Base-by-base conservation (phyloP, 2,113 vertebrate species). In the Acanthochromis polyacanthus region DNA sequence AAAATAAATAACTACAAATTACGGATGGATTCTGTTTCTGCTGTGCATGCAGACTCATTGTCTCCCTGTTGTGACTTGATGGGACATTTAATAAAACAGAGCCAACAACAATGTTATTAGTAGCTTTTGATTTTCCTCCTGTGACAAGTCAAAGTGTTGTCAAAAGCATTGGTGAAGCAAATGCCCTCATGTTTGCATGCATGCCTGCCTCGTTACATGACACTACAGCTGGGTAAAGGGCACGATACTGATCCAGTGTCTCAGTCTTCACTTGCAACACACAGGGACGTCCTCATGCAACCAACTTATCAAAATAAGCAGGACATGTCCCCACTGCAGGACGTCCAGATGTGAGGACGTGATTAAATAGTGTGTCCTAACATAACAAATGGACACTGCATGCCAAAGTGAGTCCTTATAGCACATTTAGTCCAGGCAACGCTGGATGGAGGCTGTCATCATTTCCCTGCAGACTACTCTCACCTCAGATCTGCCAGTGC, bases 401-500 rank as follows among this genome's bases (percentile, higher is more conserved):
- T 32, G 10, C 11, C 61, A 40, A 2, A 23, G 25, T 17, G 20
- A 32, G 40, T 51, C 51, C 53, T 69, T 72, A 14, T 4, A 58
- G 48, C 12, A 36, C 17, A 17, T 43, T 46, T 4, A 46, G 14
- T 38, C 7, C 25, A 15, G 30, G 20, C 51, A 30, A 32, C 30
- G 38, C 36, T 70, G 22, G 10, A 57, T 28, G 22, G 14, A 50
- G 17, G 25, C 15, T 32, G 16, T 22, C 19, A 32, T 10, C 4
- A 5, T 0, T 25, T 28, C 28, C 12, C 36, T 85, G 22, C 23
- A 63, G 61, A 59, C 60, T 75, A 74, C 25, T 59, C 12, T 52
- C 66, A 58, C 43, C 74, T 75, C 43, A 58, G 70, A n/a, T 51
- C 51, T 74, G 73, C 0, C 55, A 80, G 58, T 14, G 57, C 57